Base-by-base conservation (phyloP, 1,140 invertebrate species). In the Tetramorium simillimum region DNA sequence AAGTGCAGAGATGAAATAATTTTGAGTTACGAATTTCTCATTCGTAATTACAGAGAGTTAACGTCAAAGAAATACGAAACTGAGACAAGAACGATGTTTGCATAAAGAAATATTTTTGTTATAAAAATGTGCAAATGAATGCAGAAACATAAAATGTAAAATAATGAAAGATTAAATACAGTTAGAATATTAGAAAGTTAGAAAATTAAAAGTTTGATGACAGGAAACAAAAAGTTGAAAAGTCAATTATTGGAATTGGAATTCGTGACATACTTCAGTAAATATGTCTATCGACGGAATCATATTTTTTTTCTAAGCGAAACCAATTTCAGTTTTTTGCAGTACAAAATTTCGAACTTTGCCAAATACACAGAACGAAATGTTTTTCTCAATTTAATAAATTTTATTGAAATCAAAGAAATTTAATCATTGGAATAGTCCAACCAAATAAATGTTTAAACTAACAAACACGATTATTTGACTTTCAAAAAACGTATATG, bases 21-120 rank as follows among this genome's bases (percentile, higher is more conserved):
- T 72, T 46, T 18, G 21, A 56, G 77, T 70, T 49, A 81, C 63
- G 37, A 81, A 70, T 18, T 72, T 12, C 3, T 3, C 33, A 33
- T 33, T 33, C 33, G 3, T 33, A 33, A 33, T 33, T 40, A n/a
- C 3, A 18, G 2, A 37, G 9, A 53, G 37, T 24, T 46, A 46
- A 9, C 46, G 28, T 46, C 21, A 56, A 58, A 14, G 65, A 58
- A 49, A 78, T 14, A 28, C 18, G 12, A 46, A 65, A 37, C 51
- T 56, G 21, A 21, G 1, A 58, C 37, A 16, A 69, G 4, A 7
- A 51, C 37, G 10, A 33, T n/a, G 14, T 81, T 62, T 46, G 16
- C 16, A 37, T 37, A 18, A 69, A 16, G n/a, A 67, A 37, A 82
- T 46, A 72, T 58, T 82, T 73, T 14, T 12, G 12, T 60, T 18